phyloP scores from a whole-genome alignment of 1,140 invertebrate genomes.

The Halesus radiatus region DNA sequence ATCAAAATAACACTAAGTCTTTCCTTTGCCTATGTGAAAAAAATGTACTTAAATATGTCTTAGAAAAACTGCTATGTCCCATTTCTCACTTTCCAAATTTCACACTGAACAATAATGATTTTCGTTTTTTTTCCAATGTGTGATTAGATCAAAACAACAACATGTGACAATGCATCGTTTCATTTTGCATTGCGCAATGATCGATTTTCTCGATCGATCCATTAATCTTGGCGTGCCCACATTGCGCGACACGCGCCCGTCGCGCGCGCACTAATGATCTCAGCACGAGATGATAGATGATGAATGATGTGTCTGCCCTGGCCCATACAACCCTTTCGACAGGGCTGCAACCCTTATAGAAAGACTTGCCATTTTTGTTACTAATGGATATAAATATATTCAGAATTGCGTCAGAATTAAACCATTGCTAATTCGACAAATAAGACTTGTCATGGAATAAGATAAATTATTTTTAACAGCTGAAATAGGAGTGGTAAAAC shows the following conservation, averaged over 20 bases:
- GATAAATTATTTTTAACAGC: no score
- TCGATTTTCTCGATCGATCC: constrained; percentile 32
- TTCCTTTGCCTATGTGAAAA: no score
- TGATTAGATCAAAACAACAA: no score
- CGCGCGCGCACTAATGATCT: constrained; percentile 24
- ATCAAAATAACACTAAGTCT: no score
- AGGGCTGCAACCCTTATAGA: constrained; percentile 5
- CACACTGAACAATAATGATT: no score
- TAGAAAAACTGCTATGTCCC: no score
- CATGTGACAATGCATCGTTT: no score
- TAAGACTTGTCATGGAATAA: no score
- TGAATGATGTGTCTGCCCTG: background rate
- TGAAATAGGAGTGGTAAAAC: no score
- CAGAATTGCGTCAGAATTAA: background rate
- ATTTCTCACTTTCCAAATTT: no score
- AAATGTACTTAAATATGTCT: no score
- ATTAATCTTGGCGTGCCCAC: constrained; percentile 36
- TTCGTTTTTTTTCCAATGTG: no score
- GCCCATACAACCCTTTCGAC: background rate
- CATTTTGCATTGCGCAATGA: background rate
- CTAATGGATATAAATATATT: constrained; percentile 37
- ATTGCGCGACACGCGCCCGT: constrained; percentile 14
- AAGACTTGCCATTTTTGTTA: constrained; percentile 25
- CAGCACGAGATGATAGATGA: constrained; percentile 42
- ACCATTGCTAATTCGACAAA: background rate